phyloP scores from a whole-genome alignment of 2,888 invertebrate genomes.

The Ligdia adustata region DNA sequence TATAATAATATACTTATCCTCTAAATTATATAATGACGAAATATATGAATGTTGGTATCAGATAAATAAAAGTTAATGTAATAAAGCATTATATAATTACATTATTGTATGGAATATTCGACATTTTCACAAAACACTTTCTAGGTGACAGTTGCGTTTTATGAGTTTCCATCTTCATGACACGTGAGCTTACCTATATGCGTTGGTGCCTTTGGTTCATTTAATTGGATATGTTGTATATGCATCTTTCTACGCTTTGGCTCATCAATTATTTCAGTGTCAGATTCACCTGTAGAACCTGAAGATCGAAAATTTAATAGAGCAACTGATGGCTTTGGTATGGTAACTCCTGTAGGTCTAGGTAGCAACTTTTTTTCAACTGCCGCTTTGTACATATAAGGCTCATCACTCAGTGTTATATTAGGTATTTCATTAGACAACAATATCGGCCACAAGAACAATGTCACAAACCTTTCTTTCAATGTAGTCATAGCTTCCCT shows the following conservation, averaged over 20 bases:
- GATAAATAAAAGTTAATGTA: no score
- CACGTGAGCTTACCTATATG: no score
- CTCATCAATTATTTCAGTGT: neutral
- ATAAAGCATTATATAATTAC: no score
- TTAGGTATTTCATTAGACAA: slow-evolving; percentile 52
- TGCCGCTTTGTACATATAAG: neutral
- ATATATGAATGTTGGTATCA: no score
- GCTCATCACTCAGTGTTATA: neutral
- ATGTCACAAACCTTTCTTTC: slow-evolving; percentile 55
- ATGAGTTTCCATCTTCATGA: no score
- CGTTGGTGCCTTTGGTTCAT: no score
- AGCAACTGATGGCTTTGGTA: neutral
- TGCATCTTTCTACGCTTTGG: neutral
- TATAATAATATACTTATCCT: no score
- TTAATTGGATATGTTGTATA: no score
- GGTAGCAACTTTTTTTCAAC: slow-evolving; percentile 9
- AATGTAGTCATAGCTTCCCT: slow-evolving; percentile 47
- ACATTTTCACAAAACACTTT: no score
- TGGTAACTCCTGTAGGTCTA: neutral
- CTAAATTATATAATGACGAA: no score
- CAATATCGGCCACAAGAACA: slow-evolving; percentile 67
- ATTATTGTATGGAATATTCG: no score
- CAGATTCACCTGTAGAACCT: neutral
- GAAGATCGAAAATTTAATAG: neutral
- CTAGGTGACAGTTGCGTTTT: no score